These are phyloP conservation scores for Pantherophis vulpinus DNA, from an alignment of 2,797 vertebrate genomes.

Conservation along the genomic window DNA sequence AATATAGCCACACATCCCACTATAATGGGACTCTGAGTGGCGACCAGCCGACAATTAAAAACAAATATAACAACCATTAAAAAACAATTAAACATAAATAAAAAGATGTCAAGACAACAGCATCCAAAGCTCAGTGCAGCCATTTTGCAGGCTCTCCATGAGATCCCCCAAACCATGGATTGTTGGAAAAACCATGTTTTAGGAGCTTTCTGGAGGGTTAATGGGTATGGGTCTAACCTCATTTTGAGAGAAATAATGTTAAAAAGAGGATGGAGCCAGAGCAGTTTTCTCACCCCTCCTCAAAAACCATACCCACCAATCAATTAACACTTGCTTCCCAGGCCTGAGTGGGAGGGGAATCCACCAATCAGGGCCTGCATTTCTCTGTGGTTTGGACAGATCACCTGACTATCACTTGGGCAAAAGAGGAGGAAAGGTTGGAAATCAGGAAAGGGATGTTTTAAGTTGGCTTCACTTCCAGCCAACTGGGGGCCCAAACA, in stretches of 20 bases:
- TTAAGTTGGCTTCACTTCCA: neutral
- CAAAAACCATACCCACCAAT: neutral
- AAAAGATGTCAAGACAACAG: neutral
- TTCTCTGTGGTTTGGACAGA: neutral
- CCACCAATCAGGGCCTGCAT: neutral
- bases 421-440: neutral
- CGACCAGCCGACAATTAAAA: neutral
- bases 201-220: neutral
- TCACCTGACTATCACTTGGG: neutral
- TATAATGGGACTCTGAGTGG: neutral
- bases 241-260: neutral
- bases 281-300: neutral
- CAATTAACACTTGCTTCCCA: neutral
- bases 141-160: neutral
- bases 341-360: neutral
- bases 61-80: neutral
- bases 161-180: neutral
- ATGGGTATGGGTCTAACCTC: neutral
- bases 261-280: neutral
- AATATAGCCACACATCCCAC: neutral
- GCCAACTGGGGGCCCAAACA: neutral
- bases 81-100: neutral
- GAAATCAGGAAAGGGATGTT: neutral
- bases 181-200: neutral
- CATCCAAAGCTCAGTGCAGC: neutral